Evolutionary conservation across 2,113 vertebrate species (phyloP).

Genomic region (Corythoichthys intestinalis): DNA sequence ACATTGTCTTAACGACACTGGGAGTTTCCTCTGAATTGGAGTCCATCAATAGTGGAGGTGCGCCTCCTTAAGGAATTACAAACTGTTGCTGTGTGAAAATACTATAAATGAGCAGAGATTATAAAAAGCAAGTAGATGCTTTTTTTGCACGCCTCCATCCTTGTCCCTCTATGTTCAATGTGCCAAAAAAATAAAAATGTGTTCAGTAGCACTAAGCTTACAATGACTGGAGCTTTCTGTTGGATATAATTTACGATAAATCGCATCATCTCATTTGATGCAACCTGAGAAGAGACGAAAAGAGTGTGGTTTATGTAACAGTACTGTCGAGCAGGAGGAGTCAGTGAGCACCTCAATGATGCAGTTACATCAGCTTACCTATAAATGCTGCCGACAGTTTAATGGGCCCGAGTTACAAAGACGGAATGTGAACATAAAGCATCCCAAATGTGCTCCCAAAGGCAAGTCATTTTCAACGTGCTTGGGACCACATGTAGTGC

Average conservation of each 20-base stretch:
- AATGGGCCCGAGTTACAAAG: not conserved
- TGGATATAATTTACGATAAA: not conserved
- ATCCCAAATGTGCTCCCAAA: slow-evolving; percentile 1
- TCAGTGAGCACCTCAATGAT: not conserved
- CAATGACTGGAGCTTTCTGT: not conserved
- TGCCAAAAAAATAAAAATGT: not conserved
- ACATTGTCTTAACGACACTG: slow-evolving; percentile 42
- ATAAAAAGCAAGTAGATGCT: slow-evolving; percentile 29
- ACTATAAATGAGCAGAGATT: slow-evolving; percentile 42
- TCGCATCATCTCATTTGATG: not conserved
- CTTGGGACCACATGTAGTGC: slow-evolving; percentile 2
- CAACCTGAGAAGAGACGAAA: not conserved
- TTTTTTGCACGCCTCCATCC: slow-evolving; percentile 4
- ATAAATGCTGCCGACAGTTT: slow-evolving; percentile 4
- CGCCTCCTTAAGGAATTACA: slow-evolving; percentile 30
- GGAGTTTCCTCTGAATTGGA: slow-evolving; percentile 51
- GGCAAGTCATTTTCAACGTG: slow-evolving; percentile 1
- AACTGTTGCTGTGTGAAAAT: slow-evolving; percentile 37
- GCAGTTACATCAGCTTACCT: not conserved
- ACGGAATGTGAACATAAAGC: not conserved
- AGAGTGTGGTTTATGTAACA: not conserved
- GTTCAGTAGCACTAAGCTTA: not conserved
- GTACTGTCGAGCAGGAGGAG: slow-evolving; percentile 1
- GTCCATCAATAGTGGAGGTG: slow-evolving; percentile 42
- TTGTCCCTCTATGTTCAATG: slow-evolving; percentile 1